Evolutionary conservation across 1,140 invertebrate genomes (phyloP), one percentile per base, ranked within the genome.

Genomic region (Centruroides sculpturatus): DNA sequence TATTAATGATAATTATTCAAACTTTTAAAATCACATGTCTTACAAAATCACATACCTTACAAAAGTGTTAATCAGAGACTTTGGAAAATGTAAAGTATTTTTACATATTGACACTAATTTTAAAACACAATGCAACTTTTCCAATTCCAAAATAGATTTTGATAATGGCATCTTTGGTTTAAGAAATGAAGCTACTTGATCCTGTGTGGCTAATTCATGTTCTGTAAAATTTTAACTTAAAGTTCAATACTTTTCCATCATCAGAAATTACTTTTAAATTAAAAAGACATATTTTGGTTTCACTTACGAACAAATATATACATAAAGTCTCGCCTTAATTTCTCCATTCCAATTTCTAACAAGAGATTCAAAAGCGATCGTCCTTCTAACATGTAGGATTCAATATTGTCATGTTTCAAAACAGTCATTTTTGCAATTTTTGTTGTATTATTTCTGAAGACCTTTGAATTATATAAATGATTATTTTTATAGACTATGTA

Each of bases 341-440:
- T 59, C 47, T 59, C 57, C 35, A 59, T 34, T 46, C 57, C 57
- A 23, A 59, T 54, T 59, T 59, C 57, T n/a, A 54, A 47, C 12
- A 59, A 47, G 34, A 59, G 46, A 34, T 59, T 23, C 5, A 53
- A 5, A 23, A 13, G 35, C 11, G 23, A 13, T 34, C 53, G n/a
- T 51, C 35, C n/a, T 23, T 52, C 46, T 11, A 59, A 11, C 23
- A 11, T 12, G 5, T 6, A 23, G 57, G 49, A 13, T 13, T 11
- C 5, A 47, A 12, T 23, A 47, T 23, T 52, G 11, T 8, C 10
- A 46, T 59, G 10, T 59, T 35, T 11, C n/a, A 35, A 50, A 59
- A 53, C 10, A 11, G n/a, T 13, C 46, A 53, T 46, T 23, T 11
- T 9, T 46, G 57, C 35, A 34, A 59, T 53, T 11, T 35, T 59